Percentiles rank a stretch among this genome's conserved stretches.
phyloP scores from a whole-genome alignment of 2,113 vertebrate species.

The Melierax canorus region DNA sequence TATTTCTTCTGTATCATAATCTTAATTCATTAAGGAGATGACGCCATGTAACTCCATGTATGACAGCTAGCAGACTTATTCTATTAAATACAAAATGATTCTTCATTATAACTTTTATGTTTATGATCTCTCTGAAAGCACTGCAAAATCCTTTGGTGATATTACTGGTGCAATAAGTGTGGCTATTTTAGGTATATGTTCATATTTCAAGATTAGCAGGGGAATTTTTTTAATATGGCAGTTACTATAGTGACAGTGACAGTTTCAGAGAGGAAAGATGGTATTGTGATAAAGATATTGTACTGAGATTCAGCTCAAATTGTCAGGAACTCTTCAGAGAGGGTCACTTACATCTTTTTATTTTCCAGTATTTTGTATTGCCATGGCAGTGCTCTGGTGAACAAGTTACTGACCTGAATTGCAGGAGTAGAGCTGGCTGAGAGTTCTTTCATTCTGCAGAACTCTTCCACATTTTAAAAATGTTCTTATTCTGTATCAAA shows the following conservation, averaged over 20 bases:
- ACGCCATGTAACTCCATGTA: background rate
- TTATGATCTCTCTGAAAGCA: background rate
- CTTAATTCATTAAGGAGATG: background rate
- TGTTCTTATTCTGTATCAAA: background rate
- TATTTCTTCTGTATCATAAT: background rate
- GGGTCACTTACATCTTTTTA: background rate
- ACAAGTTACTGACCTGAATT: background rate
- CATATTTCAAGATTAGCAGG: slow-evolving; percentile 34
- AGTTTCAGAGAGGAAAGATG: slow-evolving; percentile 17
- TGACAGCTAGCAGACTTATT: background rate
- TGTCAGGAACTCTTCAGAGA: background rate
- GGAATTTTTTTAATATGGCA: background rate
- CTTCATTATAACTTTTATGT: background rate
- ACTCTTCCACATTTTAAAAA: background rate
- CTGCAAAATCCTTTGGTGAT: background rate
- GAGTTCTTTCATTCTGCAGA: background rate
- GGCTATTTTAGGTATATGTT: slow-evolving; percentile 41
- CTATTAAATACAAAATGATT: background rate
- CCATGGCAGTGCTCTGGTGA: background rate
- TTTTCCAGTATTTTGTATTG: background rate
- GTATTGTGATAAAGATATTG: slow-evolving; percentile 15
- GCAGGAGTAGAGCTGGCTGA: background rate
- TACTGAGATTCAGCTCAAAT: background rate
- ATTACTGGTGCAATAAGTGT: background rate
- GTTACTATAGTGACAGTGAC: slow-evolving; percentile 61